phyloP scores from a whole-genome alignment of 1,140 invertebrate genomes.

The Drosophila ohnishii region DNA sequence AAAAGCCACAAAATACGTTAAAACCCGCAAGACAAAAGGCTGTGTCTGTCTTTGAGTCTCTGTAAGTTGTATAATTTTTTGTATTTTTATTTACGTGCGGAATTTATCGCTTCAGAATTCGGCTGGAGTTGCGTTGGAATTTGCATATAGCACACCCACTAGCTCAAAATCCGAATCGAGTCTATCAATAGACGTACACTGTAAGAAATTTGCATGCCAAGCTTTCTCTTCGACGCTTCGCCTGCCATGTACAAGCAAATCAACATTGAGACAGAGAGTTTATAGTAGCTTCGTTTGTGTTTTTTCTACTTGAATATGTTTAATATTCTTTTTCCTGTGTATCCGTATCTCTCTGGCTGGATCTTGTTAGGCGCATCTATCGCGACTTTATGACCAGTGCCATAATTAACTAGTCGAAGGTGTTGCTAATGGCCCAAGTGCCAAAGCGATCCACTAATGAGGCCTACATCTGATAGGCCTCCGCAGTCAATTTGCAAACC shows the following conservation, averaged over 20 bases:
- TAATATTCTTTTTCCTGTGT: not conserved
- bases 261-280: too few relatives aligned
- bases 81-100: slow-evolving; percentile 13
- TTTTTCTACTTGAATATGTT: not conserved
- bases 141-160: slow-evolving; percentile 67
- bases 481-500: slow-evolving; percentile 57
- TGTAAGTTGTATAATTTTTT: slow-evolving; percentile 14
- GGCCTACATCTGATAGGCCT: slow-evolving; percentile 51
- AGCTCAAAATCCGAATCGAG: slow-evolving; percentile 9
- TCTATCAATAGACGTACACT: slow-evolving; percentile 10
- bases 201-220: not conserved
- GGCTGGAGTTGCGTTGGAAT: slow-evolving; percentile 33
- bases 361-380: slow-evolving; percentile 33
- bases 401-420: slow-evolving; percentile 59
- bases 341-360: slow-evolving; percentile 19
- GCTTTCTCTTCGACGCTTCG: too few relatives aligned
- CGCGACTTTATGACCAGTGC: slow-evolving; percentile 53
- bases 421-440: slow-evolving; percentile 62
- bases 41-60: slow-evolving; percentile 1
- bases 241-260: too few relatives aligned
- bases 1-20: slow-evolving; percentile 60
- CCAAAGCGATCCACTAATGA: slow-evolving; percentile 43
- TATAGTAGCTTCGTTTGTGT: too few relatives aligned
- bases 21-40: slow-evolving; percentile 20
- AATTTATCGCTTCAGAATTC: slow-evolving; percentile 3